Evolutionary conservation across 2,113 vertebrate species (phyloP).

Genomic region (Oreocharis arfaki): DNA sequence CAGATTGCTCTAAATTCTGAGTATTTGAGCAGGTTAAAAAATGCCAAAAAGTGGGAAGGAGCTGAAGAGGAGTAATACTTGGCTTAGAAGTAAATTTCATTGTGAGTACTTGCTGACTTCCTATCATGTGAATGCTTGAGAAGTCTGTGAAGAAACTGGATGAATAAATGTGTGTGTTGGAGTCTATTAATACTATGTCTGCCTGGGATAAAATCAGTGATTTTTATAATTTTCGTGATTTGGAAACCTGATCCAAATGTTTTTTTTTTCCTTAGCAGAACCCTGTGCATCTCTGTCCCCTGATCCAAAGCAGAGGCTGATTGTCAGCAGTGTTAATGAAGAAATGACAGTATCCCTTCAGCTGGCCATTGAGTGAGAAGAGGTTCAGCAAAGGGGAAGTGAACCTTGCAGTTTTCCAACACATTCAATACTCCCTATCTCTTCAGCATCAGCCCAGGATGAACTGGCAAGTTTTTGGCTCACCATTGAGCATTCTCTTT

Average conservation of each 20-base stretch:
- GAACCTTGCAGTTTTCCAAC: not conserved
- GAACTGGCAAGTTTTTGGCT: not conserved
- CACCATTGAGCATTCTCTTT: not conserved
- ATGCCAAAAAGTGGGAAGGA: not conserved
- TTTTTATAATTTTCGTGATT: not conserved
- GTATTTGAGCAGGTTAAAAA: not conserved
- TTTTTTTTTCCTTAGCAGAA: not conserved
- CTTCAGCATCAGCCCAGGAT: not conserved
- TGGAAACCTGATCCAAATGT: not conserved
- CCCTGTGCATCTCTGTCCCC: not conserved
- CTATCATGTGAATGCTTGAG: not conserved
- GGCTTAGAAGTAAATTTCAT: not conserved
- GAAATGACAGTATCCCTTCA: not conserved
- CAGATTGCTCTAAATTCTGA: not conserved
- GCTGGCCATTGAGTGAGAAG: not conserved
- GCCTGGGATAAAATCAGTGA: not conserved
- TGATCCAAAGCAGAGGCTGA: not conserved
- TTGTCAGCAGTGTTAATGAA: not conserved
- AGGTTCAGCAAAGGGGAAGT: not conserved
- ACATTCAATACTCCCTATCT: not conserved
- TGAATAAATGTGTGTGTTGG: not conserved
- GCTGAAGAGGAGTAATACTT: not conserved
- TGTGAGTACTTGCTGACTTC: not conserved
- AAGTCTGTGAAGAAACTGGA: not conserved
- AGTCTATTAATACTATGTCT: not conserved